Base-by-base conservation (phyloP, 2,888 invertebrate species). In the Drosophila limbata region DNA sequence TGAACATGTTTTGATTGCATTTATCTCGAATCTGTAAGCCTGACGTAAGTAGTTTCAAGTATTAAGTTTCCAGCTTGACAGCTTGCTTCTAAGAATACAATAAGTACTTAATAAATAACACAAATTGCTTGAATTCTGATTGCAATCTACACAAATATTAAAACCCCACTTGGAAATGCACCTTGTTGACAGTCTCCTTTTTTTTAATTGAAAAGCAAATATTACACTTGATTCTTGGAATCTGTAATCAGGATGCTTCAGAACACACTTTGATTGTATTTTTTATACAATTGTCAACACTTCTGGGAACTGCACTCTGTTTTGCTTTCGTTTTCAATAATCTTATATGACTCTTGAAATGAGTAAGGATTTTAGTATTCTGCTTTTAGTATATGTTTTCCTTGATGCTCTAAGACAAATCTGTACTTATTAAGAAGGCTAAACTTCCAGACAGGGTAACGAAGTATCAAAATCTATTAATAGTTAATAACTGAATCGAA, bases 1-100 rank as follows among this genome's bases (percentile, higher is more conserved):
- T 17, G 39, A 37, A 37, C 37, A 37, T 37, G 11, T 28, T 48
- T 48, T 48, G 31, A 48, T 48, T 48, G 48, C 19, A 50, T 50
- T 50, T 50, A 50, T 19, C 31, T 33, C 19, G 17, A 19, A 50
- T 33, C 31, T 33, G 8, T 19, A 8, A 15, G 11, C 10, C 3
- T 8, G 4, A 45, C 47, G 47, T 31, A 48, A 10, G 28, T 15
- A 8, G 21, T 15, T 48, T 17, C 15, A 17, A 31, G 47, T 6
- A 48, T 15, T 15, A 31, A 10, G 13, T 13, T 33, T 8, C 17
- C 17, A 50, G 6, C 33, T 50, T 33, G 33, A 50, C 17, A 50
- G 11, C 13, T 19, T 33, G 48, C 13, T 17, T 50, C 13, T 19
- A 33, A 17, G 4, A 33, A 33, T 19, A 13, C 48, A 50, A 17